These are phyloP conservation scores for Lepidurus arcticus DNA, from an alignment of 1,140 invertebrate species.

Conservation along the genomic window DNA sequence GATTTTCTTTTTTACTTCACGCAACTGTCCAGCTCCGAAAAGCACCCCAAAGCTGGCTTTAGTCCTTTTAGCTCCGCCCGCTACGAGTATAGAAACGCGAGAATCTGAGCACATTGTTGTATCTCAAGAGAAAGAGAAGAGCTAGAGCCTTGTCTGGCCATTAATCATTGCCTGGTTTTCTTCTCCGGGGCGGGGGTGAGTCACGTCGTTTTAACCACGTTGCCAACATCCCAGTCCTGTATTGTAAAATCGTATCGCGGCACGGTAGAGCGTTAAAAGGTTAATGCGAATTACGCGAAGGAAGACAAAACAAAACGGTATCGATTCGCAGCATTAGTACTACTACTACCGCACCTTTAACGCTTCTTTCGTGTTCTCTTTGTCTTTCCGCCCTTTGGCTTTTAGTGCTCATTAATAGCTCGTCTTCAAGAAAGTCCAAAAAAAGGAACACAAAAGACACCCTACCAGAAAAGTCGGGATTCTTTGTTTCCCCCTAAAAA, in stretches of 20 bases:
- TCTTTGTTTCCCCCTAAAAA: too few relatives aligned
- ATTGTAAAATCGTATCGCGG: neutral
- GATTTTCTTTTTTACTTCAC: neutral
- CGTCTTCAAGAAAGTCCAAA: neutral
- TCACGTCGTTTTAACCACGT: neutral
- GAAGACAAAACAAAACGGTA: neutral
- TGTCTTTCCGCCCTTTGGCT: neutral
- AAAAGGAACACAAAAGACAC: neutral
- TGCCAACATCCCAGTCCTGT: neutral
- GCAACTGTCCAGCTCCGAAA: neutral
- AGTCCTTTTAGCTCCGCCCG: neutral
- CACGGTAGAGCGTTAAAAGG: slow-evolving; percentile 5
- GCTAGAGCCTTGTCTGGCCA: neutral
- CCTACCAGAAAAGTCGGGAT: too few relatives aligned
- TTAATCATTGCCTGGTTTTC: slow-evolving; percentile 15
- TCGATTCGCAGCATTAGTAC: neutral
- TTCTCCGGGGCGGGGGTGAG: slow-evolving; percentile 19
- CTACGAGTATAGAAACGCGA: neutral
- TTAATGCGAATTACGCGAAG: neutral
- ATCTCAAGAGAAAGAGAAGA: neutral
- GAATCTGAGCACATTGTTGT: neutral
- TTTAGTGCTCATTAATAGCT: neutral
- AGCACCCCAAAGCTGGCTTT: neutral
- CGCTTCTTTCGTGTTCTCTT: neutral
- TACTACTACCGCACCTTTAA: neutral